phyloP scores from a whole-genome alignment of 2,113 vertebrate genomes.

The Furnarius figulus region DNA sequence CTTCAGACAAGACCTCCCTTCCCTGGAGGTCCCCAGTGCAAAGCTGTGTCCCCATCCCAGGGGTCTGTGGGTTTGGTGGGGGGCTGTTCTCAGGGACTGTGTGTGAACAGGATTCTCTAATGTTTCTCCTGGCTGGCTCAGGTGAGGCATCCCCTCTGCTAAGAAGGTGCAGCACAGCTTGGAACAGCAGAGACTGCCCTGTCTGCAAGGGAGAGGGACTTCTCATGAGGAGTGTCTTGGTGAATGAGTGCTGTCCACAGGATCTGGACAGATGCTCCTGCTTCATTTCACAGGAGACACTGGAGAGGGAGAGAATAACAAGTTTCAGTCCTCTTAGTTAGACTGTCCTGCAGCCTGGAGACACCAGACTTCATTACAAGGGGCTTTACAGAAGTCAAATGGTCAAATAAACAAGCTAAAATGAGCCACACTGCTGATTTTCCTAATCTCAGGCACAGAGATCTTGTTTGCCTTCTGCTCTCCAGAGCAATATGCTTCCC shows the following conservation, averaged over 20 bases:
- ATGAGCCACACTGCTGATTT: background rate
- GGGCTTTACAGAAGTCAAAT: background rate
- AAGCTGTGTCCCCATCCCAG: background rate
- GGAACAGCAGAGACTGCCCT: background rate
- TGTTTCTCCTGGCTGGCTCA: background rate
- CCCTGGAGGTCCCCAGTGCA: no score
- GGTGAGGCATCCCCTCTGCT: background rate
- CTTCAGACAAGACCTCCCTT: no score
- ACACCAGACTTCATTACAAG: background rate
- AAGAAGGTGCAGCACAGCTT: background rate
- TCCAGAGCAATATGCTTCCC: background rate
- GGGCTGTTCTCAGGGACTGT: background rate
- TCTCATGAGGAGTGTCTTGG: background rate
- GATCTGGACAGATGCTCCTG: background rate
- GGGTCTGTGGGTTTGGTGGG: accelerated
- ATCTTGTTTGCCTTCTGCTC: background rate
- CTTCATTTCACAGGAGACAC: background rate
- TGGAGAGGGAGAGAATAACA: background rate
- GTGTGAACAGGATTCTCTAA: background rate
- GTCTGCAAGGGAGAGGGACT: background rate
- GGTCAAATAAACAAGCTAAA: background rate
- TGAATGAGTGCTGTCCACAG: background rate
- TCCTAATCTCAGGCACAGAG: background rate
- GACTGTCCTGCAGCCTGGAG: background rate
- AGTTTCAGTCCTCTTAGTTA: background rate